Percentiles rank a stretch among this genome's conserved stretches.
These are phyloP conservation scores for Campoplex capitator DNA, from an alignment of 2,888 invertebrate genomes.

Conservation along the genomic window DNA sequence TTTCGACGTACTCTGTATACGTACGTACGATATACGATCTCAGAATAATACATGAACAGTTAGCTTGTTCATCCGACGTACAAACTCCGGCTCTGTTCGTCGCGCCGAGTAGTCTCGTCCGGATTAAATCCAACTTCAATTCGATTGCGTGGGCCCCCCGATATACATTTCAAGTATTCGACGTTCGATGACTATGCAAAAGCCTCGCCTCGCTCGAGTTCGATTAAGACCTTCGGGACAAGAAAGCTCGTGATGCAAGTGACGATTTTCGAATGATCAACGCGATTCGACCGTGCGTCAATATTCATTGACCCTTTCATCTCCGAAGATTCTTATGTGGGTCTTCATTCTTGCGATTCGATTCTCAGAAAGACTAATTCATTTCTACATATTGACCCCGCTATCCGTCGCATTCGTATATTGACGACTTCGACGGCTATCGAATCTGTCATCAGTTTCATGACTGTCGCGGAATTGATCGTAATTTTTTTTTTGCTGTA, in stretches of 20 bases:
- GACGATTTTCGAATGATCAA: conserved; percentile 51
- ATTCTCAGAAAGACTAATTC: conserved; percentile 8
- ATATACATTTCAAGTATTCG: conserved; percentile 18
- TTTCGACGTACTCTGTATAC: conserved; percentile 3
- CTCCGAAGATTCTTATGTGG: conserved; percentile 2
- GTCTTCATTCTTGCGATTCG: conserved; percentile 24
- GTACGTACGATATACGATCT: conserved; percentile 11
- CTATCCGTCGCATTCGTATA: not conserved
- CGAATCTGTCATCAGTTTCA: not conserved
- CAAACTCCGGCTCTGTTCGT: not conserved
- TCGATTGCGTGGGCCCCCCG: conserved; percentile 46
- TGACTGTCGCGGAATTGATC: not conserved
- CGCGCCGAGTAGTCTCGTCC: conserved; percentile 56
- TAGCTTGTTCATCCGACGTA: conserved; percentile 38
- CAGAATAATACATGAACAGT: conserved; percentile 25
- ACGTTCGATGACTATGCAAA: conserved; percentile 28
- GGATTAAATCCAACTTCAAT: conserved; percentile 29
- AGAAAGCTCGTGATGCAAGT: conserved; percentile 27
- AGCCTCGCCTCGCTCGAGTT: conserved; percentile 16
- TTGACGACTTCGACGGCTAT: not conserved
- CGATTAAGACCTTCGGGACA: conserved; percentile 20
- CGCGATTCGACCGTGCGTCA: conserved; percentile 47
- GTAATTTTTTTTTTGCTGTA: not conserved
- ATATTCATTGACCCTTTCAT: conserved; percentile 60
- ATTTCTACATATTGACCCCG: not conserved